Percentiles rank a stretch among this genome's conserved stretches.
phyloP scores from a whole-genome alignment of 2,113 vertebrate genomes.

The Nymphicus hollandicus region DNA sequence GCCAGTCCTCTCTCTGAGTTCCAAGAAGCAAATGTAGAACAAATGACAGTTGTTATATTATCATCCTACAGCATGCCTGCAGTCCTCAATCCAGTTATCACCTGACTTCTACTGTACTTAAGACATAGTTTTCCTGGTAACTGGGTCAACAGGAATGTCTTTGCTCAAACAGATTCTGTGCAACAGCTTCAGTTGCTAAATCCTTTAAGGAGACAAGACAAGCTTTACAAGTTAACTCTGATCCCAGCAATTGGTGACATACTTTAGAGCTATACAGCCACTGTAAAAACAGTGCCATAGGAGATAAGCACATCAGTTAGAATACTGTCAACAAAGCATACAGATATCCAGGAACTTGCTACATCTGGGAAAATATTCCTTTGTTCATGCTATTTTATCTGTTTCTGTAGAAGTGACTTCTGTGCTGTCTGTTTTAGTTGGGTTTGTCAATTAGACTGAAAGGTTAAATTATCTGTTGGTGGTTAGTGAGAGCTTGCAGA shows the following conservation, averaged over 20 bases:
- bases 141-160: not conserved
- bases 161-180: not conserved
- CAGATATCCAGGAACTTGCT: not conserved
- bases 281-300: not conserved
- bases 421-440: not conserved
- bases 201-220: conserved; percentile 20
- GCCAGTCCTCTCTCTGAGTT: not conserved
- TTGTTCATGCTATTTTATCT: not conserved
- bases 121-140: not conserved
- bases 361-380: not conserved
- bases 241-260: not conserved
- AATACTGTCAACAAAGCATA: not conserved
- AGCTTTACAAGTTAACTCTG: not conserved
- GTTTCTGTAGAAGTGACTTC: not conserved
- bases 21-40: not conserved
- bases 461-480: not conserved
- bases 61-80: not conserved
- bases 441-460: not conserved
- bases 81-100: not conserved
- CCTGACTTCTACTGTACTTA: not conserved
- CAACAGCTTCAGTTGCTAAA: not conserved
- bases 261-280: not conserved
- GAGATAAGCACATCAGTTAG: not conserved
- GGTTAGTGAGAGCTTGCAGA: not conserved
- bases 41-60: not conserved